Conservation (phyloP, 2,797 vertebrate genomes). For the Falco biarmicus region DNA sequence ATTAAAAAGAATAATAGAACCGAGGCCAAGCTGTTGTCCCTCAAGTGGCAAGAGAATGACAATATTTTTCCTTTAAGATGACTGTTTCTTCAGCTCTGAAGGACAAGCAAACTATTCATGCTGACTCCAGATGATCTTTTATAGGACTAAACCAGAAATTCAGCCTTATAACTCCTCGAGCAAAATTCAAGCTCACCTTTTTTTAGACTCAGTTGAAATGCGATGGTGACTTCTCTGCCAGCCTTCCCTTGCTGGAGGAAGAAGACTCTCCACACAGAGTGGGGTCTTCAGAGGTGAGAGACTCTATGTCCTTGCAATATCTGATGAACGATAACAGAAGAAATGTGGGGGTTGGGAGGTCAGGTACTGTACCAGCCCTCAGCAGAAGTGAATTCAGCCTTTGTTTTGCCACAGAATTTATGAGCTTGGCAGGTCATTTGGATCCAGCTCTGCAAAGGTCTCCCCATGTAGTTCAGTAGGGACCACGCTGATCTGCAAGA, state of each 20-base stretch:
- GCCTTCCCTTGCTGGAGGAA: background rate
- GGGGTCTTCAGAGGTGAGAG: background rate
- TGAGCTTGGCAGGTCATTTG: background rate
- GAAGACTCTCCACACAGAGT: background rate
- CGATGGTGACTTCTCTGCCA: background rate
- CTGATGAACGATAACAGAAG: background rate
- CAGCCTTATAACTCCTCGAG: background rate
- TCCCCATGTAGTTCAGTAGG: background rate
- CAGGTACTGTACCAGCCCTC: background rate
- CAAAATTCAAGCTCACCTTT: background rate
- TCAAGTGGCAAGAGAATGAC: background rate
- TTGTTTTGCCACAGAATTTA: background rate
- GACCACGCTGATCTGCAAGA: background rate
- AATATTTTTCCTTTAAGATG: background rate
- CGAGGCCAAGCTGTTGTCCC: slow-evolving; percentile 19
- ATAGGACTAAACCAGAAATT: background rate
- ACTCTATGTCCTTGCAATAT: background rate
- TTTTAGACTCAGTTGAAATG: background rate
- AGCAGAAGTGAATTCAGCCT: background rate
- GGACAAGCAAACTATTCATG: background rate
- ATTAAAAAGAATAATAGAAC: slow-evolving; percentile 50
- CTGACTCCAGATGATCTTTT: background rate
- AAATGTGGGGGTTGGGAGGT: background rate
- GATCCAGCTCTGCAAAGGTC: background rate
- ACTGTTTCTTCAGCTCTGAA: background rate